Evolutionary conservation across 2,888 invertebrate genomes (phyloP).

Genomic region (Cerceris rybyensis): DNA sequence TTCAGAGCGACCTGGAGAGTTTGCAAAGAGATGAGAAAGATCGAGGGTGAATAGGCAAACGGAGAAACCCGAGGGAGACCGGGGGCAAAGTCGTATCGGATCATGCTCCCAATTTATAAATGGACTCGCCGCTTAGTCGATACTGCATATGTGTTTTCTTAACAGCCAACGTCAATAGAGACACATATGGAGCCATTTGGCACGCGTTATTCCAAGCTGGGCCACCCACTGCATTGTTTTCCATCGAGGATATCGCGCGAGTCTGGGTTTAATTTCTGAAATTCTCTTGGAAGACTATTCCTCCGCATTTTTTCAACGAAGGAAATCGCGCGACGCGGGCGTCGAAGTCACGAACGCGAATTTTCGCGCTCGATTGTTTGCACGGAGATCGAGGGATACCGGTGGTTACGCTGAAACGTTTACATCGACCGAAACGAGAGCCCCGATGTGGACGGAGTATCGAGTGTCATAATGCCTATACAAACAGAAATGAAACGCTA

Average conservation of each 20-base stretch:
- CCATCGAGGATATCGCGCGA: conserved; percentile 17
- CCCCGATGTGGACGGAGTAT: conserved; percentile 70
- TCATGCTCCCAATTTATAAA: conserved; percentile 64
- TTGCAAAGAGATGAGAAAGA: background rate
- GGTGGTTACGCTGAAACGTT: conserved; percentile 27
- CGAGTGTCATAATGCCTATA: conserved; percentile 78
- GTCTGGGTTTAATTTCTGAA: background rate
- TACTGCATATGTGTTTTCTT: conserved; percentile 65
- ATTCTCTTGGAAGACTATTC: no score
- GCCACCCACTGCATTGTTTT: conserved; percentile 69
- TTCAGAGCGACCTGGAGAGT: conserved; percentile 92
- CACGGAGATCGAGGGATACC: conserved; percentile 18
- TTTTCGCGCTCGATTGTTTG: background rate
- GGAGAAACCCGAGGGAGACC: background rate
- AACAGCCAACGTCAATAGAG: conserved; percentile 63
- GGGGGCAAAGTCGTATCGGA: conserved; percentile 40
- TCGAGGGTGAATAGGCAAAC: background rate
- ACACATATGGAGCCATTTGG: conserved; percentile 71
- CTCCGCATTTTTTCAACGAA: no score
- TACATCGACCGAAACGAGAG: conserved; percentile 53
- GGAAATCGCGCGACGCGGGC: no score
- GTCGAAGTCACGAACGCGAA: no score
- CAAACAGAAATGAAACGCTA: conserved; percentile 79
- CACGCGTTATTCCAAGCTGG: conserved; percentile 68
- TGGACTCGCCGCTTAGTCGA: conserved; percentile 61